Evolutionary conservation across 1,140 invertebrate species (phyloP), one percentile per base, ranked within the genome.

Genomic region (Macrotrachela quadricornifera): DNA sequence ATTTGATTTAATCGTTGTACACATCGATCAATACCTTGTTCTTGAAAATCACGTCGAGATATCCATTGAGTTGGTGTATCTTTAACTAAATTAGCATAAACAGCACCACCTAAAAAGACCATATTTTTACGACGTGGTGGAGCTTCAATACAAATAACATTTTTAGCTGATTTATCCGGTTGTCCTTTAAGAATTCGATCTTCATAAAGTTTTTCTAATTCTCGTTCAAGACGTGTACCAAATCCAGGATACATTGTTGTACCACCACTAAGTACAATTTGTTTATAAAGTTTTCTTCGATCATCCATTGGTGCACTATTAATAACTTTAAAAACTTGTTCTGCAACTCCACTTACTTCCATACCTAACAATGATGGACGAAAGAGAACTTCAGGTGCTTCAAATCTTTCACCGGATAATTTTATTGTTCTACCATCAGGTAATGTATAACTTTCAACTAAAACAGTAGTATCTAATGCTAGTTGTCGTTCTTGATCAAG

Each of bases 191-290:
- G 77, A 43, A 97, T 87, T 60, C 87, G 70, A 70, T 96, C 87
- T 46, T 99, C 72, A 73, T 97, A 97, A 6, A 97, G 75, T 69
- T 97, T 92, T 68, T 95, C 97, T 58, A 99, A 84, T 77, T 99
- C 92, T 53, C 90, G 74, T 73, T 97, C 92, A 39, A 99, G 73
- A 46, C 94, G 76, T 59, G 85, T 91, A 3, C 92, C 91, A 56
- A 99, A 76, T n/a, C 92, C 92, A 36, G 91, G 90, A 73, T 96
- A 96, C 92, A 97, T 97, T 15, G 92, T 99, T 48, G 88, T 92
- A 50, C 94, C 94, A 13, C 94, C 94, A 47, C 87, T 94, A 11
- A 99, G 73, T 11, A 97, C 90, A 60, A 97, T 97, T 67, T 96
- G 90, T 69, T 95, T 96, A 72, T 97, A 99, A 39, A 99, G 75